phyloP scores from a whole-genome alignment of 2,888 invertebrate genomes.

The Drosophila gaucha region DNA sequence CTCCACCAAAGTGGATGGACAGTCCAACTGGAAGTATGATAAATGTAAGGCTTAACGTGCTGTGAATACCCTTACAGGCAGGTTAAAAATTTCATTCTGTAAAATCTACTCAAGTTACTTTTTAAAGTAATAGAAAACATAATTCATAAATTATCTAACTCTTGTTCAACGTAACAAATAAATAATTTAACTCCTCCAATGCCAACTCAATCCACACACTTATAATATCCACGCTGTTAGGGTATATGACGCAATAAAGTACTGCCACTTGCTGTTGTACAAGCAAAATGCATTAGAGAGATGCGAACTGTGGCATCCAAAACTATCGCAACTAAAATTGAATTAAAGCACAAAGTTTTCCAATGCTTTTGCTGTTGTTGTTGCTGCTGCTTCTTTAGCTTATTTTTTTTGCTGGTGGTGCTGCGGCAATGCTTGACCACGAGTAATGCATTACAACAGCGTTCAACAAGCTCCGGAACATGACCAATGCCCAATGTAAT shows the following conservation, averaged over 20 bases:
- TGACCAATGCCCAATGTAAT: conserved; percentile 67
- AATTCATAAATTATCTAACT: no score
- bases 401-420: conserved; percentile 4
- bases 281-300: conserved; percentile 72
- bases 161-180: no score
- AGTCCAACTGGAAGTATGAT: neutral
- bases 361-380: conserved; percentile 25
- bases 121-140: no score
- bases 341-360: conserved; percentile 71
- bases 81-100: no score
- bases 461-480: conserved; percentile 52
- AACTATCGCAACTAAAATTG: conserved; percentile 72
- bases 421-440: conserved; percentile 59
- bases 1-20: neutral
- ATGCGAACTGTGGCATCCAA: conserved; percentile 21
- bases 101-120: no score
- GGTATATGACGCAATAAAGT: neutral
- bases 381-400: conserved; percentile 4
- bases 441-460: conserved; percentile 72
- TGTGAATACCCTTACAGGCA: conserved; percentile 12
- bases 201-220: neutral
- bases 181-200: no score
- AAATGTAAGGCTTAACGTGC: neutral
- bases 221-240: neutral
- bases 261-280: conserved; percentile 36